Evolutionary conservation across 1,140 invertebrate genomes (phyloP).

Genomic region (Drosophila pseudoananassae): DNA sequence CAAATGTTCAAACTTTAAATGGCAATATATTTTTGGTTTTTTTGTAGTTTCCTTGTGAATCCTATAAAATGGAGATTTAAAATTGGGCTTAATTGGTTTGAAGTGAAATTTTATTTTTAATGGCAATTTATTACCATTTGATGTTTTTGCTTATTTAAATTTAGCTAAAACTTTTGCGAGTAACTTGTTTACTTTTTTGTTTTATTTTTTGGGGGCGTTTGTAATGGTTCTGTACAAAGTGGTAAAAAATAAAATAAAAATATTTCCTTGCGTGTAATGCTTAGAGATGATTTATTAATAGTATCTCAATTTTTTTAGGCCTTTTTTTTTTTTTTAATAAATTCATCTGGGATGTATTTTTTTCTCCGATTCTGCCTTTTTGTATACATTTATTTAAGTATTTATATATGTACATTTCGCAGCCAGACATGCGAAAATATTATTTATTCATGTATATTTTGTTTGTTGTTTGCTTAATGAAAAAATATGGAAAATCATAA

Average conservation of each 20-base stretch:
- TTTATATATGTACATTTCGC: conserved; percentile 61
- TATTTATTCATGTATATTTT: conserved; percentile 66
- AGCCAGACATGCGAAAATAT: conserved; percentile 54
- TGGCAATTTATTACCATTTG: conserved; percentile 37
- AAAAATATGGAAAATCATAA: conserved; percentile 48
- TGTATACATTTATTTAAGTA: conserved; percentile 44
- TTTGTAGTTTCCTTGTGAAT: conserved; percentile 11
- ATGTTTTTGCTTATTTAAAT: conserved; percentile 57
- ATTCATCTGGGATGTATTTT: conserved; percentile 37
- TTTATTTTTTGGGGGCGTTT: conserved; percentile 21
- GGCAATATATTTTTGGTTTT: conserved; percentile 34
- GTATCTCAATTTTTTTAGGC: conserved; percentile 56
- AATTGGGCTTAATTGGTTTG: conserved; percentile 41
- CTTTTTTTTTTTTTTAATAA: conserved; percentile 32
- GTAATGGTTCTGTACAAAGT: conserved; percentile 23
- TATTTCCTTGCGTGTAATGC: conserved; percentile 38
- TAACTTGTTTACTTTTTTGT: conserved; percentile 37
- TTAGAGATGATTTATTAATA: conserved; percentile 63
- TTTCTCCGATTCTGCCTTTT: conserved; percentile 33
- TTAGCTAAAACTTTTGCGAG: conserved; percentile 60
- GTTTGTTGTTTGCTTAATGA: conserved; percentile 39
- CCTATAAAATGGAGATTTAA: conserved; percentile 47
- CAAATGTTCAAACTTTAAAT: conserved; percentile 41
- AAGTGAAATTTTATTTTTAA: conserved; percentile 49
- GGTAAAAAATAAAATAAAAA: conserved; percentile 9